phyloP scores from a whole-genome alignment of 2,113 vertebrate genomes.

The Ophiodon elongatus region DNA sequence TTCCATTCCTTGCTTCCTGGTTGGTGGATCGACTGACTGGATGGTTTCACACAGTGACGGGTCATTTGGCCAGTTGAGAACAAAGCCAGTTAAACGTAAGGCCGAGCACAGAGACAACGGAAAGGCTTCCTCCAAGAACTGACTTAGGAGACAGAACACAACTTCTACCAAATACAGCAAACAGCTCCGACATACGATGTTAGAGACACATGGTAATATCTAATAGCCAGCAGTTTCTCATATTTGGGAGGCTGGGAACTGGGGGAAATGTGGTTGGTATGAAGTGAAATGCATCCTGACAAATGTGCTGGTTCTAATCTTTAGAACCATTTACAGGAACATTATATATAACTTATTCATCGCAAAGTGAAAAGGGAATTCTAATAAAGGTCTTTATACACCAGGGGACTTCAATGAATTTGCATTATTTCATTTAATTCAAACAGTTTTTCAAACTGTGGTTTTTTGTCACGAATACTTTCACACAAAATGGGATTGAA shows the following conservation, averaged over 20 bases:
- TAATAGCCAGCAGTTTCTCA: slow-evolving; percentile 11
- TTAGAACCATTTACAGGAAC: not conserved
- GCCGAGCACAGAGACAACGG: not conserved
- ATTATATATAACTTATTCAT: slow-evolving; percentile 9
- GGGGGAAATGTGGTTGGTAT: too few species aligned
- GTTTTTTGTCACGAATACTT: too few species aligned
- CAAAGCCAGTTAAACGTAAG: not conserved
- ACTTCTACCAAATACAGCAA: too few species aligned
- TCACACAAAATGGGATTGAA: too few species aligned
- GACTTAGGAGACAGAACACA: too few species aligned
- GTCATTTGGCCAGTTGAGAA: slow-evolving; percentile 13
- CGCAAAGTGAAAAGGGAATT: not conserved
- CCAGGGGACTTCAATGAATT: too few species aligned
- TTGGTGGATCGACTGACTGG: slow-evolving; percentile 8
- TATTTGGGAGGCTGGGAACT: too few species aligned
- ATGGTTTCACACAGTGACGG: not conserved
- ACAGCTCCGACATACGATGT: not conserved
- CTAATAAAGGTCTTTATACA: too few species aligned
- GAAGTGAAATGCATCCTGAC: slow-evolving; percentile 5
- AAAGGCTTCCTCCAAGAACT: slow-evolving; percentile 8
- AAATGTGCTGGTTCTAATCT: slow-evolving; percentile 31
- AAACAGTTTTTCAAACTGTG: not conserved
- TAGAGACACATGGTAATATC: not conserved
- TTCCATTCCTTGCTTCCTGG: not conserved
- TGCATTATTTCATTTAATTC: too few species aligned